Base-by-base conservation (phyloP, 2,888 invertebrate genomes). In the Saturnia pavonia region DNA sequence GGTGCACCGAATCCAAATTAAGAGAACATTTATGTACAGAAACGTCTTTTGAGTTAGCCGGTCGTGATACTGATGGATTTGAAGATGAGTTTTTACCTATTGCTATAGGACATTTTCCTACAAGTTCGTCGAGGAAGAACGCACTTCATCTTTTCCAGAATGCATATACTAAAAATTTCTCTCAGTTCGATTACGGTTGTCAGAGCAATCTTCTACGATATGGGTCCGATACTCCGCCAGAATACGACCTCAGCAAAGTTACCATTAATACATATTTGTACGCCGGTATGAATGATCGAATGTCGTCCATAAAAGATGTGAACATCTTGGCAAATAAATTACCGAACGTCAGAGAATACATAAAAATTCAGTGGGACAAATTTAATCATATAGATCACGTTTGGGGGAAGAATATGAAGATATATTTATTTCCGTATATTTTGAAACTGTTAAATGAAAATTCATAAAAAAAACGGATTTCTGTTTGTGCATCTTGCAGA, bases 351-450 rank as follows among this genome's bases (percentile, higher is more conserved):
- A 60, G 48, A 16, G 70, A 71, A 45, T 68, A 45, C 19, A 45
- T 67, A 3, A 42, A 19, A 16, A 71, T 71, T 34, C 48, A 69
- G 9, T n/a, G 69, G 66, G 51, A 27, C 1, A 54, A 60, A 7
- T 70, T 68, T 60, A 70, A 70, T 25, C 70, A 70, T 19, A 25
- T 70, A 16, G 70, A 70, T 34, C 63, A 70, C 45, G 54, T 70
- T 27, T 70, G 67, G 70, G 70, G 27, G 25, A 67, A 57, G 51
- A n/a, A 69, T 7, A 70, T 51, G 54, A 67, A 70, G 45, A 60
- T 60, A 45, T 60, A 68, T 70, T 22, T 68, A 14, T 68, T 63
- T 16, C 70, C 70, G 8, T 16, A 68, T 34, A 1, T 67, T 9
- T 25, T 70, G 57, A 68, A 60, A 16, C 19, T 34, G 25, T 68